Conservation (phyloP, 2,888 invertebrate genomes). For the Iphiclides podalirius region DNA sequence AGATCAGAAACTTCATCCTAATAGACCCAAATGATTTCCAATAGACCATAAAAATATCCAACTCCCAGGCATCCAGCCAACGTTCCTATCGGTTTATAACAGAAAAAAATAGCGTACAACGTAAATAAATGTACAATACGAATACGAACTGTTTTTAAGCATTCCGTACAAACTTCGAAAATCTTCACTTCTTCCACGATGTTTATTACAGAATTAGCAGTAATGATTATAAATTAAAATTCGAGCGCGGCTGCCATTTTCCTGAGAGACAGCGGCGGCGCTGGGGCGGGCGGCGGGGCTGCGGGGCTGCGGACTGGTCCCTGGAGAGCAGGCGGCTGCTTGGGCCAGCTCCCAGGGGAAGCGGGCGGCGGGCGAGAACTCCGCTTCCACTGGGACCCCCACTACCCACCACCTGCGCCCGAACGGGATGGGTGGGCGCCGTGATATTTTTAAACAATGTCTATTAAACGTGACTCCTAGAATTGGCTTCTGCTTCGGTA, state of each 20-base stretch:
- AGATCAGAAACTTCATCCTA: too few species aligned
- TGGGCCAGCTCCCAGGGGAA: conserved; percentile 69
- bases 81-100: too few species aligned
- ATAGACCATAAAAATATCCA: too few species aligned
- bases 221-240: conserved; percentile 61
- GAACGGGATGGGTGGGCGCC: conserved; percentile 48
- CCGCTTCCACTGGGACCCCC: conserved; percentile 64
- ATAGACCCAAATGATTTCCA: too few species aligned
- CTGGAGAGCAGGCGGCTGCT: conserved; percentile 69
- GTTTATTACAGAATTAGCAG: neutral
- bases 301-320: conserved; percentile 48
- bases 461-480: conserved; percentile 32
- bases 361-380: conserved; percentile 73
- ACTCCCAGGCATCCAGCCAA: too few species aligned
- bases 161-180: too few species aligned
- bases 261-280: conserved; percentile 36
- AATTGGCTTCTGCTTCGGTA: conserved; percentile 14
- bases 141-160: too few species aligned
- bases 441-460: conserved; percentile 72
- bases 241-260: conserved; percentile 68
- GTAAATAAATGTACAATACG: too few species aligned
- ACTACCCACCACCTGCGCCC: conserved; percentile 52
- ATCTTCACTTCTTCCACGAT: too few species aligned
- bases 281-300: conserved; percentile 38
- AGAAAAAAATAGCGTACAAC: too few species aligned